These are phyloP conservation scores for Brachypterus glaber DNA, from an alignment of 2,888 invertebrate species.

Conservation along the genomic window DNA sequence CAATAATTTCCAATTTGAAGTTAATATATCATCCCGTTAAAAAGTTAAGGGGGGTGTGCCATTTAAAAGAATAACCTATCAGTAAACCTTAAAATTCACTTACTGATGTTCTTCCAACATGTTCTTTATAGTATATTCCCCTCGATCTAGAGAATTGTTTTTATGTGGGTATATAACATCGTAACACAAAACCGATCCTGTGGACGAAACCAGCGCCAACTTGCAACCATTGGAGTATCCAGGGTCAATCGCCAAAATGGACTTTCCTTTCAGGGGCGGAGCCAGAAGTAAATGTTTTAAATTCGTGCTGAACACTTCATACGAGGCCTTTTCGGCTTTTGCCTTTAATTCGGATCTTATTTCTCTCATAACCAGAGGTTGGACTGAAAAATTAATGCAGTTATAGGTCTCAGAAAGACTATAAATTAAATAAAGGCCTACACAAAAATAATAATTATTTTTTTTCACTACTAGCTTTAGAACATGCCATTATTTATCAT, in stretches of 20 bases:
- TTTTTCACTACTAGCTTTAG: no score
- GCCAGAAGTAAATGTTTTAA: constrained; percentile 72
- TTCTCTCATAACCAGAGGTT: constrained; percentile 58
- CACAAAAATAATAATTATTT: neutral
- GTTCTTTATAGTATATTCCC: constrained; percentile 41
- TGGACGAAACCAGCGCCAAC: constrained; percentile 66
- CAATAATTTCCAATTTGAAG: no score
- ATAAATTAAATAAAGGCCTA: neutral
- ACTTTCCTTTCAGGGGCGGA: constrained; percentile 69
- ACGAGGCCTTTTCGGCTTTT: constrained; percentile 70
- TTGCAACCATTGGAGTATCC: constrained; percentile 87
- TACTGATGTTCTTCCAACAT: constrained; percentile 52
- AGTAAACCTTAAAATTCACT: no score
- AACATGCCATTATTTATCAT: no score
- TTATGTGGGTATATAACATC: constrained; percentile 59
- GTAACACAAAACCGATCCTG: constrained; percentile 59
- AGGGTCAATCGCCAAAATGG: constrained; percentile 81
- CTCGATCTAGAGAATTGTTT: constrained; percentile 29
- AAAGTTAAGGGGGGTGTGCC: no score
- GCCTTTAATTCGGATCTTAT: constrained; percentile 64
- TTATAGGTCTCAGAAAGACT: no score
- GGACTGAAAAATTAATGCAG: constrained; percentile 44
- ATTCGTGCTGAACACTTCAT: constrained; percentile 77
- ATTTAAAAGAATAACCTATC: no score
- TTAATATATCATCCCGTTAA: no score